Percentiles rank a stretch among this genome's conserved stretches.
Evolutionary conservation across 2,888 invertebrate species (phyloP).

Genomic region (Scaptomyza flava): DNA sequence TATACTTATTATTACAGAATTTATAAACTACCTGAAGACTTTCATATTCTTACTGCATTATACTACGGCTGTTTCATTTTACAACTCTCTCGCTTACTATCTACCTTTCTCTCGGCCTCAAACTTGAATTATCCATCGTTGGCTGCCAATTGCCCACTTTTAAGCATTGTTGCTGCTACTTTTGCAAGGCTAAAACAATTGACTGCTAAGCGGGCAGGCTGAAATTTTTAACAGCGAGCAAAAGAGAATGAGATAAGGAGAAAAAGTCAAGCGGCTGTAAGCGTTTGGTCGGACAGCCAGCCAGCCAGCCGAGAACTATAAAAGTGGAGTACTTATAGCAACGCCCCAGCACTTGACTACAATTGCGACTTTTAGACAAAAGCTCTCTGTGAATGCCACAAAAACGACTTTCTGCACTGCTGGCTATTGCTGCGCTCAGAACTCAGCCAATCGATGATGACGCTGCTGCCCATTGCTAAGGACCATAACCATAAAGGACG

Average conservation of each 20-base stretch:
- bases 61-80: no score
- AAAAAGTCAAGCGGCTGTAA: conserved; percentile 19
- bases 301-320: conserved; percentile 45
- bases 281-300: conserved; percentile 13
- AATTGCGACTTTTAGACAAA: conserved; percentile 65
- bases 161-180: conserved; percentile 12
- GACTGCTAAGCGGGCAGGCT: conserved; percentile 43
- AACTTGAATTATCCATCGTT: neutral
- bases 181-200: conserved; percentile 51
- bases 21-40: no score
- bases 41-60: no score
- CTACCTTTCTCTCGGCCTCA: neutral
- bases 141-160: conserved; percentile 16
- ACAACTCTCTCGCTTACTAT: no score
- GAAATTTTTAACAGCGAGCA: conserved; percentile 21
- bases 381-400: conserved; percentile 24
- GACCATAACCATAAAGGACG: conserved; percentile 58
- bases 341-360: conserved; percentile 59
- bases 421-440: neutral
- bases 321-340: conserved; percentile 42
- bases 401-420: conserved; percentile 24
- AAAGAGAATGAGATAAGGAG: neutral
- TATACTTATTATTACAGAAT: no score
- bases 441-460: conserved; percentile 1
- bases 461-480: conserved; percentile 26